phyloP scores from a whole-genome alignment of 2,797 vertebrate genomes.

The Phalanger gymnotis region DNA sequence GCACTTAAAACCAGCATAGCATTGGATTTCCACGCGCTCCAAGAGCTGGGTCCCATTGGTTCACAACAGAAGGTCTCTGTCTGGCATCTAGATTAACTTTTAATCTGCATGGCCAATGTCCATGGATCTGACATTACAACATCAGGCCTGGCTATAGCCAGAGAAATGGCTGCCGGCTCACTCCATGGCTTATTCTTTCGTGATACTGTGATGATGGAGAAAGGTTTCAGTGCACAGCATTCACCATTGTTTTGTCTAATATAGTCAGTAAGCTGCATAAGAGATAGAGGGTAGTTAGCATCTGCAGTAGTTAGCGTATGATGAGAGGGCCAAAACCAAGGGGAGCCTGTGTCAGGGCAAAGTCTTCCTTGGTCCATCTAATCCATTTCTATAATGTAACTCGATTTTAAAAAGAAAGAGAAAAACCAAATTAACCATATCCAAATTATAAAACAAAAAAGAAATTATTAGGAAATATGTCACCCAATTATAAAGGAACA shows the following conservation, averaged over 20 bases:
- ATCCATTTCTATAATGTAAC: too few relatives aligned
- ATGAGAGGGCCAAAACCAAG: neutral
- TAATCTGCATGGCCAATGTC: conserved; percentile 24
- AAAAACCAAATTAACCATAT: too few relatives aligned
- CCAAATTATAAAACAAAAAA: too few relatives aligned
- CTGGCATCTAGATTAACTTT: conserved; percentile 25
- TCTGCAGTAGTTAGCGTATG: neutral
- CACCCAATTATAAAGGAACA: too few relatives aligned
- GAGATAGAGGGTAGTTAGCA: neutral
- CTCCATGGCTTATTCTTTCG: neutral
- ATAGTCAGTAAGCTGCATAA: neutral
- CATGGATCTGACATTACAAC: neutral
- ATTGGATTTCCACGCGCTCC: neutral
- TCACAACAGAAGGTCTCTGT: conserved; percentile 18
- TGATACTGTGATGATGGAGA: neutral
- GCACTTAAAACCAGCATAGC: neutral
- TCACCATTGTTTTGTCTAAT: neutral
- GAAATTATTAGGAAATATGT: too few relatives aligned
- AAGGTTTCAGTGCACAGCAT: neutral
- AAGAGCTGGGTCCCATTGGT: neutral
- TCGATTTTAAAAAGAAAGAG: too few relatives aligned
- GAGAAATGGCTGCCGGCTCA: neutral
- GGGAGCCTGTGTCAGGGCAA: neutral
- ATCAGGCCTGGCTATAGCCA: neutral
- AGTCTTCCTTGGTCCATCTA: neutral